Conservation (phyloP, 1,140 invertebrate species). For the Eufriesea mexicana region DNA sequence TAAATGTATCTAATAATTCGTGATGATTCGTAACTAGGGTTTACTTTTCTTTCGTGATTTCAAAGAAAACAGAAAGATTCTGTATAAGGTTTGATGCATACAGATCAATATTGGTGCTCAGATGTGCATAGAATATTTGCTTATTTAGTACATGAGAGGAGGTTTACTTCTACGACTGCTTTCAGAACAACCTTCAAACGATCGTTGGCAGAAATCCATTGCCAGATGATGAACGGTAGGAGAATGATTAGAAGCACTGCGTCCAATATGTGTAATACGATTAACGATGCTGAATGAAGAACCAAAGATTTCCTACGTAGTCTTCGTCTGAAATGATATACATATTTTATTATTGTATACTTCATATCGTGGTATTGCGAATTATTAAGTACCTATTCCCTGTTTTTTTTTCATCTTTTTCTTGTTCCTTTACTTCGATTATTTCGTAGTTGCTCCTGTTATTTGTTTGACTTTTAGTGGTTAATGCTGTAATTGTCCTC, state of each 20-base stretch:
- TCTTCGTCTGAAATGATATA: background rate
- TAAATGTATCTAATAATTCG: too few species aligned
- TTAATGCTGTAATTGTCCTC: background rate
- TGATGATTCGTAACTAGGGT: too few species aligned
- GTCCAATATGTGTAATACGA: slow-evolving; percentile 59
- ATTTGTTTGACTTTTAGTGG: background rate
- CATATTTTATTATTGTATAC: background rate
- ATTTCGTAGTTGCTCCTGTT: background rate
- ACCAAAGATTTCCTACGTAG: background rate
- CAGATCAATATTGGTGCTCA: too few species aligned
- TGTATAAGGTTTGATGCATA: too few species aligned
- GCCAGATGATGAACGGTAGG: slow-evolving; percentile 60
- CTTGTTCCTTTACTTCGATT: background rate
- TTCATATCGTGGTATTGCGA: background rate
- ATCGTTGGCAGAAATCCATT: slow-evolving; percentile 63
- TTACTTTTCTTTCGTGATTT: too few species aligned
- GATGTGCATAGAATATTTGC: too few species aligned
- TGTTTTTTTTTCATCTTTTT: background rate
- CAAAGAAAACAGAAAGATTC: too few species aligned
- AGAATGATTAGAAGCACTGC: slow-evolving; percentile 54
- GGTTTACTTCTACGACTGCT: slow-evolving; percentile 64
- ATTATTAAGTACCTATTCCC: background rate
- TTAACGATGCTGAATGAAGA: background rate
- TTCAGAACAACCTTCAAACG: slow-evolving; percentile 51
- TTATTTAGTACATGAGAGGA: background rate